These are phyloP conservation scores for Leucozona laternaria DNA, from an alignment of 2,888 invertebrate species.

Conservation along the genomic window DNA sequence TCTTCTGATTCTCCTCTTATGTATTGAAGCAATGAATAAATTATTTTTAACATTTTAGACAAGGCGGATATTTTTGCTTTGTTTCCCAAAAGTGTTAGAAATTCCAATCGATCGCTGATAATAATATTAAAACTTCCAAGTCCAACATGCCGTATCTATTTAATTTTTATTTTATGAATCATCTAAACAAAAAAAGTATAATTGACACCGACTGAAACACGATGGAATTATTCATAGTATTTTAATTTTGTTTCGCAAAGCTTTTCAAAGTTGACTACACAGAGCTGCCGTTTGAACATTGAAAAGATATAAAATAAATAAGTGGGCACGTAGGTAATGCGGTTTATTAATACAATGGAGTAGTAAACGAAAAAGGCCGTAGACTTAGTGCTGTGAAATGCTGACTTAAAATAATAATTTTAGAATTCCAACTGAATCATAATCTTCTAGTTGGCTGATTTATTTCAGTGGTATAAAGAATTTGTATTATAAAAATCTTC, in stretches of 20 bases:
- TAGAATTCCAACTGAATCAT: no score
- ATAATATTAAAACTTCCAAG: no score
- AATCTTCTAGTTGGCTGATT: no score
- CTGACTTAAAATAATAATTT: no score
- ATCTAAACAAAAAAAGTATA: neutral
- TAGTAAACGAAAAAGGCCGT: no score
- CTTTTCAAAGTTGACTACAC: neutral
- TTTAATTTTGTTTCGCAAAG: neutral
- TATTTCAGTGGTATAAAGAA: no score
- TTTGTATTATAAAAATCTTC: no score
- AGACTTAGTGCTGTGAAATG: no score
- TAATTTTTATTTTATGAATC: neutral
- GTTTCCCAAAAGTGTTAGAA: no score
- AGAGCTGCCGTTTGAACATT: neutral
- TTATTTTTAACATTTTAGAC: neutral
- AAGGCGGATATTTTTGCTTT: neutral
- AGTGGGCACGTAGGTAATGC: no score
- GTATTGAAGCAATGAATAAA: neutral
- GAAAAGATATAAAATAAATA: neutral
- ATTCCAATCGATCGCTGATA: no score
- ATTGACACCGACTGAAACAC: neutral
- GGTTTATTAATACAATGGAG: no score
- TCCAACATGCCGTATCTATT: neutral
- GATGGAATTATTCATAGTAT: neutral
- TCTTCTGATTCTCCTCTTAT: neutral